A percentile compares a stretch with the other conserved stretches of the same genome.
phyloP scores from a whole-genome alignment of 2,113 vertebrate genomes.

The Dendrocopos noguchii region DNA sequence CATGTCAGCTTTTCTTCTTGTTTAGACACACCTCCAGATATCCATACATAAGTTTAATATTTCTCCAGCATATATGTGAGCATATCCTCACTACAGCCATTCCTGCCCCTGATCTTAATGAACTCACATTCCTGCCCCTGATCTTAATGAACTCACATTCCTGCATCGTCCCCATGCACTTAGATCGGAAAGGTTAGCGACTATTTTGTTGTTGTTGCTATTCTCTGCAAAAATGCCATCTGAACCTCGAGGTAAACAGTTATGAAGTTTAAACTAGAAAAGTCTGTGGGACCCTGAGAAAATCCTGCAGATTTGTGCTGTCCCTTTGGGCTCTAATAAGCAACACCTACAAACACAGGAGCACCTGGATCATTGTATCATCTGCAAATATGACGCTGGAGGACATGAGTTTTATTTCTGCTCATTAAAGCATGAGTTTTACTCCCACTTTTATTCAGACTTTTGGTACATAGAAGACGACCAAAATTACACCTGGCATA shows the following conservation, averaged over 20 bases:
- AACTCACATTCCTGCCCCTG: neutral
- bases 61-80: neutral
- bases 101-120: neutral
- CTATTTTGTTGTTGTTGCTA: neutral
- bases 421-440: neutral
- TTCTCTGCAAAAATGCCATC: neutral
- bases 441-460: neutral
- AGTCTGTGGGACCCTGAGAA: neutral
- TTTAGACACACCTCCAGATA: neutral
- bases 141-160: neutral
- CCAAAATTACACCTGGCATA: neutral
- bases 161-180: neutral
- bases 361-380: neutral
- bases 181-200: neutral
- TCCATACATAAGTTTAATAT: neutral
- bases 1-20: neutral
- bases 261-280: neutral
- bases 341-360: neutral
- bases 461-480: neutral
- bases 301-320: neutral
- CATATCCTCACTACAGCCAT: neutral
- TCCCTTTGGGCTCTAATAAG: neutral
- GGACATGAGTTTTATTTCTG: slow-evolving; percentile 1
- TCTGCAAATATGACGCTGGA: slow-evolving; percentile 17
- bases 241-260: neutral